Evolutionary conservation across 2,888 invertebrate genomes (phyloP), one percentile per base, ranked within the genome.

Genomic region (Scrobipalpa costella): DNA sequence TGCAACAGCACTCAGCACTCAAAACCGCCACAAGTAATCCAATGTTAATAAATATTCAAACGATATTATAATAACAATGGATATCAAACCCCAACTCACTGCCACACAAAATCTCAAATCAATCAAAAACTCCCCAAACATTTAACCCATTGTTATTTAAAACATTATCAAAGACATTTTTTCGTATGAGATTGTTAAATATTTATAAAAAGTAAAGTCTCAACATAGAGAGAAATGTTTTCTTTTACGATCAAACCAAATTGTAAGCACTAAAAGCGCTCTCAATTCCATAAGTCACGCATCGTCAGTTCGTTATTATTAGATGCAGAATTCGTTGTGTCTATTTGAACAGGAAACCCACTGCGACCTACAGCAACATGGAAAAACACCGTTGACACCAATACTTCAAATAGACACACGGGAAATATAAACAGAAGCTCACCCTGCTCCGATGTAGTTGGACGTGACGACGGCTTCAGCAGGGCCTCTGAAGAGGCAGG

Each of bases 391-490:
- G 7, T 13, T 19, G 7, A 34, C 38, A 21, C 57, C 13, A 38
- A 55, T 57, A 70, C 75, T 78, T 70, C 76, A 75, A 75, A 78
- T 73, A 73, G 75, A 76, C 73, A 70, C 67, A 65, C 50, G 60
- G 64, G 61, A 34, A 27, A 11, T 9, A 27, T 63, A 38, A 21
- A 58, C 65, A 11, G 52, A 33, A 47, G 63, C 92, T 93, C 94
- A 96, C 97, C 97, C 97, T 71, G 97, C 96, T 72, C 97, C 97
- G 75, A 97, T 97, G 82, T 97, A 97, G 73, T 97, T 97, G 33
- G 98, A 98, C 15, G 97, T 97, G 63, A 98, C 98, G 2, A 98
- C 96, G 11, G 98, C 97, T 85, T 98, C 98, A 21, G 97, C 98
- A 0, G 98, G 97, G 34, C 97, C 97, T 72, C 97, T 93, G 86